A percentile compares a stretch with the other conserved stretches of the same genome.
phyloP scores from a whole-genome alignment of 2,797 vertebrate genomes.

The Vespertilio murinus region DNA sequence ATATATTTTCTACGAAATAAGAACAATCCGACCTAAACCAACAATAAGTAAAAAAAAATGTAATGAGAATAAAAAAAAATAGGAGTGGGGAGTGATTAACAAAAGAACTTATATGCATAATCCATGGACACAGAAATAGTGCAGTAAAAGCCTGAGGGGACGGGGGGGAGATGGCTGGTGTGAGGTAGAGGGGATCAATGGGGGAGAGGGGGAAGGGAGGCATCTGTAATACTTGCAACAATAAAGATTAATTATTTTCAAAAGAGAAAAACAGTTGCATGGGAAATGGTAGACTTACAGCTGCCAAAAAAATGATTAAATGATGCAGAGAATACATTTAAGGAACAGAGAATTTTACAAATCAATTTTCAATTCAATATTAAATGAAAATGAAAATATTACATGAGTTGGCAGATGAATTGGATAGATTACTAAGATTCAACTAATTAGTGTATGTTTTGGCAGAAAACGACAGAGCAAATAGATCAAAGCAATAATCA shows the following conservation, averaged over 20 bases:
- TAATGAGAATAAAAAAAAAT: not conserved
- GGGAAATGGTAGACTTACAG: not conserved
- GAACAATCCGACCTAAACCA: not conserved
- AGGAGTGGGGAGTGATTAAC: no score
- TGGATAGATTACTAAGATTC: not conserved
- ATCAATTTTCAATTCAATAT: not conserved
- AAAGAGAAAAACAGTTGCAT: not conserved
- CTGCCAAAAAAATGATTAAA: not conserved
- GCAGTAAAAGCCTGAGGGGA: no score
- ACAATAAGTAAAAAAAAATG: not conserved
- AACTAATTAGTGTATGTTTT: not conserved
- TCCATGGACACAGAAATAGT: no score
- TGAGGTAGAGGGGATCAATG: no score
- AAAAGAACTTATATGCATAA: no score
- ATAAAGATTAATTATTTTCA: not conserved
- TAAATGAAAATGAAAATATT: constrained; percentile 22
- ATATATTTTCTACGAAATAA: constrained; percentile 8
- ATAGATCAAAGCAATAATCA: not conserved
- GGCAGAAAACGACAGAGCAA: not conserved
- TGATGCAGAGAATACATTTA: not conserved
- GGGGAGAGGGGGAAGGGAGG: no score
- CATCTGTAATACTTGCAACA: not conserved
- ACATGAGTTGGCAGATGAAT: not conserved
- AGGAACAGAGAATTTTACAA: not conserved
- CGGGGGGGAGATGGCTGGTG: no score